Base-by-base conservation (phyloP, 2,797 vertebrate genomes). In the Phataginus tricuspis region DNA sequence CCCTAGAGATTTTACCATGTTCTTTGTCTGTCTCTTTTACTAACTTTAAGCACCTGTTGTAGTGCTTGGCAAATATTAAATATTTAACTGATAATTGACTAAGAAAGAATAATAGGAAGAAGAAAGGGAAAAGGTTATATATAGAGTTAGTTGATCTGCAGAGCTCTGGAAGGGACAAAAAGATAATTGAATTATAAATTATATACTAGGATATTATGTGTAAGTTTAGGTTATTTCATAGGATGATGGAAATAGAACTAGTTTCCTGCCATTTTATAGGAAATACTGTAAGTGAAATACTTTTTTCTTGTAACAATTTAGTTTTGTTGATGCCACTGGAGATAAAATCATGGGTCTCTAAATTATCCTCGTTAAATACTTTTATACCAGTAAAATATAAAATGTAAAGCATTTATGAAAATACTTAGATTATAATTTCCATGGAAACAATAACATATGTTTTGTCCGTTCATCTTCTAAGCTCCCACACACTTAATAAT, bases 251-350 rank as follows among this genome's bases (percentile, higher is more conserved):
- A 86, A 86, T 83, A 45, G 8, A 68, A 91, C 74, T 89, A 64
- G 16, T 77, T 89, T 95, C 39, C 72, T 85, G 55, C n/a, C 7
- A 90, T 78, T 97, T 93, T 86, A 79, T 55, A 83, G 75, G 11
- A 89, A 90, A 95, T 94, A 7, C 21, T 91, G 3, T 96, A 77
- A 45, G 3, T 86, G 55, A 95, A 89, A 66, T 83, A 78, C 77
- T 66, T 91, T 77, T 94, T 74, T 96, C 90, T 90, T 78, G 1
- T 74, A 61, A 69, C 5, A 90, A 1, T 63, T 87, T 74, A 87
- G 71, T 69, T 94, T 77, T 61, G 3, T 63, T 85, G 25, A 66
- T 83, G 21, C 29, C 7, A 59, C n/a, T 78, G 19, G 34, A 85
- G n/a, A 53, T 39, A 39, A 95, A 93, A 89, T 72, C 37, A 57